A percentile compares a stretch with the other conserved stretches of the same genome.
phyloP scores from a whole-genome alignment of 2,797 vertebrate species.

The Anguilla pacifica region DNA sequence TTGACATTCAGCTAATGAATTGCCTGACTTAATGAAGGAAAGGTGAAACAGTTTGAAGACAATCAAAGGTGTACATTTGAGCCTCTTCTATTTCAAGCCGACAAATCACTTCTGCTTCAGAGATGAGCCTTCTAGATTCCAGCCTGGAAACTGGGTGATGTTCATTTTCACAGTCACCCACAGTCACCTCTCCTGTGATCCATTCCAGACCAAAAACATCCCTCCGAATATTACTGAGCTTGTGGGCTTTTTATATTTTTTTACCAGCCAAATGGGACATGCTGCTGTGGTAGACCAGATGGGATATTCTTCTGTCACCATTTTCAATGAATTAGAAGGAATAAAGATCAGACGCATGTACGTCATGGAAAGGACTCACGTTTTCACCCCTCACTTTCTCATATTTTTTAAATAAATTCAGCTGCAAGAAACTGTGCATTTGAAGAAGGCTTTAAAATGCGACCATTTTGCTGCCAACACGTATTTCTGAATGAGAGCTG shows the following conservation, averaged over 20 bases:
- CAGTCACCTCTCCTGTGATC: slow-evolving; percentile 42
- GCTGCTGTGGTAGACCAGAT: slow-evolving; percentile 32
- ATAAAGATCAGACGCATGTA: slow-evolving; percentile 39
- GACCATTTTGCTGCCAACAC: slow-evolving; percentile 35
- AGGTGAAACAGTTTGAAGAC: not conserved
- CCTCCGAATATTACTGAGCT: slow-evolving; percentile 58
- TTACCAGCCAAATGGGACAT: slow-evolving; percentile 1
- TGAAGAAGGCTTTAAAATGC: slow-evolving; percentile 31
- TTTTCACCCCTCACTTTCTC: not conserved
- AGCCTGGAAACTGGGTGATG: not conserved
- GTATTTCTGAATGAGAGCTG: slow-evolving; percentile 10
- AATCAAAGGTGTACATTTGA: not conserved
- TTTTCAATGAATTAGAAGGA: slow-evolving; percentile 38
- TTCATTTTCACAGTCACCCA: slow-evolving; percentile 37
- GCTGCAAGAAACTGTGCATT: not conserved
- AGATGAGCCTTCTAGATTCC: too few species aligned
- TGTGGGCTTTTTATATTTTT: slow-evolving; percentile 7
- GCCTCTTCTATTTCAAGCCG: slow-evolving; percentile 32
- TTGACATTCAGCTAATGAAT: not conserved
- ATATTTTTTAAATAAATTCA: not conserved
- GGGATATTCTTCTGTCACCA: slow-evolving; percentile 53
- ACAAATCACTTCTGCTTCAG: not conserved
- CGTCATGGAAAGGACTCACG: slow-evolving; percentile 2
- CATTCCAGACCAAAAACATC: slow-evolving; percentile 41
- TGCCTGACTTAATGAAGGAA: not conserved